phyloP scores from a whole-genome alignment of 2,113 vertebrate species.

The Anoura caudifer region DNA sequence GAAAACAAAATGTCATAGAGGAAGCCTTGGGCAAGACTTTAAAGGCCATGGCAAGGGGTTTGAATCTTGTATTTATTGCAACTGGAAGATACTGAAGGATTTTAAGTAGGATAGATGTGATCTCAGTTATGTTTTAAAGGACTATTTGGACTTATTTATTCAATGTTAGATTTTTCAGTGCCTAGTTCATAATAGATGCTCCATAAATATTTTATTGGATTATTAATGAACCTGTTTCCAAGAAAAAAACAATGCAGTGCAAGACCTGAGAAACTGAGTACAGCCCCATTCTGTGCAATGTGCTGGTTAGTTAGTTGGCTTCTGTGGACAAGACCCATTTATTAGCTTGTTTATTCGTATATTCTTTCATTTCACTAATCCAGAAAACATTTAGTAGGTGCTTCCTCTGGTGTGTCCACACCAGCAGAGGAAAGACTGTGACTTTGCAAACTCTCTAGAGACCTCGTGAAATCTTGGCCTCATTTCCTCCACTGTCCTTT shows the following conservation, averaged over 20 bases:
- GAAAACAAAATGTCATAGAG: not conserved
- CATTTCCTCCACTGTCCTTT: not conserved
- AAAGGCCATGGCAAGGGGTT: not conserved
- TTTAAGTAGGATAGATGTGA: not conserved
- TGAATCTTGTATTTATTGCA: not conserved
- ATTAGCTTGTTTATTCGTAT: not conserved
- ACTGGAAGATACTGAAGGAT: not conserved
- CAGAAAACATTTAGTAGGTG: not conserved
- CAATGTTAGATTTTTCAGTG: not conserved
- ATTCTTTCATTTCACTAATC: not conserved
- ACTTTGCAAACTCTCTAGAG: not conserved
- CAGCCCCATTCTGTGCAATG: not conserved
- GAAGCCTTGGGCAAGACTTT: not conserved
- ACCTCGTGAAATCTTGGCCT: not conserved
- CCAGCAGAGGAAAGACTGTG: not conserved
- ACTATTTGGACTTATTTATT: not conserved
- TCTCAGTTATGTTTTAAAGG: not conserved
- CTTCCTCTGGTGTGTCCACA: not conserved
- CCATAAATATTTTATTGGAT: conserved; percentile 7
- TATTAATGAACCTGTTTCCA: not conserved
- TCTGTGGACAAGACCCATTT: not conserved
- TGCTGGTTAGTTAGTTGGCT: not conserved
- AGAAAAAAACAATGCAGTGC: not conserved
- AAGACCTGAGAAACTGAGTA: not conserved
- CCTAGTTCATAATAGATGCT: not conserved